phyloP scores from a whole-genome alignment of 64 coral and sea anemone species.

The Actinia tenebrosa region DNA sequence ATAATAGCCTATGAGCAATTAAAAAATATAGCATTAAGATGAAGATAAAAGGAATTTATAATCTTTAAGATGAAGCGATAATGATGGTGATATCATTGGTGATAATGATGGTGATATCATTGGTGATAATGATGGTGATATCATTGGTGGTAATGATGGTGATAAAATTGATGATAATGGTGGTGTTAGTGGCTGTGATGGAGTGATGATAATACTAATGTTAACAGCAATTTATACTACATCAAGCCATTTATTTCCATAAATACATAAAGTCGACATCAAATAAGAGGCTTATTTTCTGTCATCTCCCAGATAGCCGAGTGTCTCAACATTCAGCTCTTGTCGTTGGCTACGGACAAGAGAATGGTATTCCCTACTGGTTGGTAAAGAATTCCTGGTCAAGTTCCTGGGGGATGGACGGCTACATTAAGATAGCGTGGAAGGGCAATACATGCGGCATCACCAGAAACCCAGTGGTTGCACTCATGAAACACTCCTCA shows the following conservation, averaged over 20 bases:
- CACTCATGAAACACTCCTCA: slow-evolving; percentile 66
- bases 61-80: too few species aligned
- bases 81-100: too few species aligned
- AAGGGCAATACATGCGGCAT: slow-evolving; percentile 85
- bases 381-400: slow-evolving; percentile 97
- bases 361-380: slow-evolving; percentile 86
- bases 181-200: too few species aligned
- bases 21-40: too few species aligned
- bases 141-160: too few species aligned
- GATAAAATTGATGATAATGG: too few species aligned
- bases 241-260: not conserved
- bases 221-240: too few species aligned
- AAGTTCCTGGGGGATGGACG: slow-evolving; percentile 83
- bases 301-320: slow-evolving; percentile 51
- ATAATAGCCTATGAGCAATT: too few species aligned
- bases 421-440: slow-evolving; percentile 88
- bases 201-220: not conserved
- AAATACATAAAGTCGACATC: not conserved
- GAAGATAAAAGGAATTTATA: too few species aligned
- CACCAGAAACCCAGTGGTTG: slow-evolving; percentile 81
- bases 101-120: too few species aligned
- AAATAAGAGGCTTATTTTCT: not conserved
- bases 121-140: too few species aligned
- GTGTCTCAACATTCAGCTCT: slow-evolving; percentile 81
- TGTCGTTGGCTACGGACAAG: slow-evolving; percentile 84